A percentile compares a stretch with the other conserved stretches of the same genome.
These are phyloP conservation scores for Diglossa cyanea DNA, from an alignment of 2,797 vertebrate species.

Conservation along the genomic window DNA sequence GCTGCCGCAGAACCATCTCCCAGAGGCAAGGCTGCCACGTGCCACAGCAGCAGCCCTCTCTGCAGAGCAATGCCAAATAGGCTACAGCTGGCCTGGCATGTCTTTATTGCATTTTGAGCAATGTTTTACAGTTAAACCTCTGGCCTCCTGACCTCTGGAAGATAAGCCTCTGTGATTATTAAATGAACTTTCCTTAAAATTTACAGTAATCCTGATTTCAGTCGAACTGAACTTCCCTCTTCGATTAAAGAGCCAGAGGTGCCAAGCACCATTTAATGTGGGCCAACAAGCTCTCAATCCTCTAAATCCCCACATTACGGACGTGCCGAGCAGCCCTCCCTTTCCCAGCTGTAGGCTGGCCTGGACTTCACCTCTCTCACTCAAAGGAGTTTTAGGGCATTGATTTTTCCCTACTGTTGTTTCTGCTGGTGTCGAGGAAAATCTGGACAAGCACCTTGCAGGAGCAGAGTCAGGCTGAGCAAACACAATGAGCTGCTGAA, in stretches of 20 bases:
- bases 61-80: background rate
- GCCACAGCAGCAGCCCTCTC: background rate
- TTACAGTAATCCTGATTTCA: conserved; percentile 18
- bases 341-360: background rate
- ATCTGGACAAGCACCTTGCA: background rate
- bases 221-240: background rate
- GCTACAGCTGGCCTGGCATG: background rate
- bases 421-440: background rate
- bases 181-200: conserved; percentile 24
- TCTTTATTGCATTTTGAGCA: background rate
- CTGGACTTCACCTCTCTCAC: background rate
- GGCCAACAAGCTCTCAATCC: background rate
- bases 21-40: background rate
- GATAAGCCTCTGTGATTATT: conserved; percentile 22
- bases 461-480: background rate
- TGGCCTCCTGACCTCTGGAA: conserved; percentile 23
- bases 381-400: background rate
- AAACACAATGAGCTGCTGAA: background rate
- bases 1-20: background rate
- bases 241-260: background rate
- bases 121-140: conserved; percentile 1
- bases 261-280: background rate
- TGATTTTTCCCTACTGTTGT: background rate
- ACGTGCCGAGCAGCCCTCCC: background rate
- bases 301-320: background rate